Percentiles rank a stretch among this genome's conserved stretches.
phyloP scores from a whole-genome alignment of 2,797 vertebrate species.

The Megalops cyprinoides region DNA sequence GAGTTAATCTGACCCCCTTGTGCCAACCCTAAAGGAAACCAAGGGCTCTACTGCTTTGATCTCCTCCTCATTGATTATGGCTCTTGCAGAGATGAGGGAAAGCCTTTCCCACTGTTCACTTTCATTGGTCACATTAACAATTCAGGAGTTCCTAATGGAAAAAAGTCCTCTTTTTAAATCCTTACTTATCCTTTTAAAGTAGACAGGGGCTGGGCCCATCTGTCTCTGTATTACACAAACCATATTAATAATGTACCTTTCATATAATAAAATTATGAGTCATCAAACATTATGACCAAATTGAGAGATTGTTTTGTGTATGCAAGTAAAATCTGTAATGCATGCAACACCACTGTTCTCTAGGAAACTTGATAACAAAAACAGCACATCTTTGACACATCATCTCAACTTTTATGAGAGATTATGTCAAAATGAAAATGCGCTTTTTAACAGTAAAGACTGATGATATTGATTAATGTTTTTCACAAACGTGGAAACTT shows the following conservation, averaged over 20 bases:
- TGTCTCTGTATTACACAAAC: not conserved
- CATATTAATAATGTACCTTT: not conserved
- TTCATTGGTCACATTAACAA: conserved; percentile 77
- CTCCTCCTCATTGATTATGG: conserved; percentile 72
- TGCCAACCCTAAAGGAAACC: conserved; percentile 69
- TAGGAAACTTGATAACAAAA: too few relatives aligned
- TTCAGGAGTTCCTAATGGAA: conserved; percentile 69
- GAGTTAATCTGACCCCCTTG: conserved; percentile 70
- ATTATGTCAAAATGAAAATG: too few relatives aligned
- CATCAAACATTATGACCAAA: not conserved
- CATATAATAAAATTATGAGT: not conserved
- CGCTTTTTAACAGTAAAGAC: too few relatives aligned
- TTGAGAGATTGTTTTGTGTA: not conserved
- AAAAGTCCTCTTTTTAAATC: conserved; percentile 60
- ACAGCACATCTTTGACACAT: too few relatives aligned
- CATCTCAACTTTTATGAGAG: too few relatives aligned
- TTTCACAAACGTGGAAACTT: not conserved
- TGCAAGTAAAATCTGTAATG: not conserved
- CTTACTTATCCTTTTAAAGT: conserved; percentile 39
- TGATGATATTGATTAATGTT: too few relatives aligned
- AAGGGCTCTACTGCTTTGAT: conserved; percentile 70
- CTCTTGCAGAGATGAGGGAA: conserved; percentile 73
- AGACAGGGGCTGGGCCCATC: not conserved
- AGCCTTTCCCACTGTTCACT: conserved; percentile 73
- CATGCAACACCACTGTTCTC: not conserved